Conservation (phyloP, 2,113 vertebrate genomes). For the Tilapia sparmanii region DNA sequence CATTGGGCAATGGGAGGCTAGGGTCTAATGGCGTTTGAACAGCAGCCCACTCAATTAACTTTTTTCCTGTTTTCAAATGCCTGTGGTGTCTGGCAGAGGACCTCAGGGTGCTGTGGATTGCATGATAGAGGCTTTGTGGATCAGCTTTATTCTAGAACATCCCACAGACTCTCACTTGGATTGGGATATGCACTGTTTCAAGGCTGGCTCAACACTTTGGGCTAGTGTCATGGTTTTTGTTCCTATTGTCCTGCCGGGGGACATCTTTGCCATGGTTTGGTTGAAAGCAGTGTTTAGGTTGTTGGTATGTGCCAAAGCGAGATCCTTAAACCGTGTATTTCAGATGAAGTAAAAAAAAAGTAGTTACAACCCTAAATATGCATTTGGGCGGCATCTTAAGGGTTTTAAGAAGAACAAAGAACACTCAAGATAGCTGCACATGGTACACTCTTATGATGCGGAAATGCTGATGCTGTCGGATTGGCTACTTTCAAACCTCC, state of each 20-base stretch:
- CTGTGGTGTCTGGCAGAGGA: neutral
- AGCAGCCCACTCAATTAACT: neutral
- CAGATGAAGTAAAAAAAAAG: neutral
- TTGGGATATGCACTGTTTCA: neutral
- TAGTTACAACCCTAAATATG: neutral
- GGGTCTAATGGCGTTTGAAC: neutral
- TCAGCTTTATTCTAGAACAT: neutral
- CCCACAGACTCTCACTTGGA: neutral
- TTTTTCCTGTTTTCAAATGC: neutral
- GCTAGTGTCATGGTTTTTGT: rapidly evolving
- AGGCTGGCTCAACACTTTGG: neutral
- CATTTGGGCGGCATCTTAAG: neutral
- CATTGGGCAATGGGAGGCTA: neutral
- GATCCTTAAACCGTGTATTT: rapidly evolving
- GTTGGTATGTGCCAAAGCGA: neutral
- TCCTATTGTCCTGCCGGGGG: neutral
- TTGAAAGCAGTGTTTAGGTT: neutral
- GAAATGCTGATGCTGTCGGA: neutral
- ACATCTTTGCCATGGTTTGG: neutral
- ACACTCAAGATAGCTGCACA: neutral
- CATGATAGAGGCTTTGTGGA: rapidly evolving
- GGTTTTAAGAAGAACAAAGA: neutral
- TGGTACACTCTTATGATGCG: rapidly evolving
- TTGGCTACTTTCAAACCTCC: neutral
- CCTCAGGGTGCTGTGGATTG: neutral